Evolutionary conservation across 2,888 invertebrate species (phyloP), one percentile per base, ranked within the genome.

Genomic region (Cephus pygmeus): DNA sequence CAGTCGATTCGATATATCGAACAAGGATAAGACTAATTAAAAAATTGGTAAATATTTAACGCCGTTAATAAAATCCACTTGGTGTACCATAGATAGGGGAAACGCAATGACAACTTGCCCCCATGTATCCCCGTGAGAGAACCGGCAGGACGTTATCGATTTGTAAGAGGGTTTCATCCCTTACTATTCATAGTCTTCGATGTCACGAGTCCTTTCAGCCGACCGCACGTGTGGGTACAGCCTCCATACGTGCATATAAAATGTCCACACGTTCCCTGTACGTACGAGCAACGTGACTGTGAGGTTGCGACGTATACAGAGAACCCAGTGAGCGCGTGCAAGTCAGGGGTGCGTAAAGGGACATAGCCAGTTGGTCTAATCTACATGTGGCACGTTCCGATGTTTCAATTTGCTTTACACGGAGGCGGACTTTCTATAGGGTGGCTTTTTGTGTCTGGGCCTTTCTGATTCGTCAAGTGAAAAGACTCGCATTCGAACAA

Each of bases 201-300:
- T 84, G 89, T 88, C 88, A 89, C 89, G 89, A 89, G 89, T 86
- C 88, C 83, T 85, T 87, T 86, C 83, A 86, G 87, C 86, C 83
- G 83, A 34, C 78, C 76, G 77, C 36, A 76, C 73, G 35, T 77
- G 77, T 34, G 80, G 40, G 76, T 73, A 73, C 71, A 76, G 40
- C 15, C 15, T 15, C 40, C 40, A 40, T 40, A 40, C 40, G 40
- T 40, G 15, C 40, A 40, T 40, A 40, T 40, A 40, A 40, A 40
- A 40, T 40, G 40, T 40, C 40, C 40, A 40, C 40, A 15, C 15
- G 15, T 40, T 15, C 6, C 1, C 4, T 40, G 6, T 40, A 40
- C 40, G 40, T 40, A 40, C 15, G 15, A 40, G 40, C 15, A 40
- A 40, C 6, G 15, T 6, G 40, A 40, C 15, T 40, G 40, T 40